These are phyloP conservation scores for Pantherophis vulpinus DNA, from an alignment of 2,797 vertebrate genomes.

Conservation along the genomic window DNA sequence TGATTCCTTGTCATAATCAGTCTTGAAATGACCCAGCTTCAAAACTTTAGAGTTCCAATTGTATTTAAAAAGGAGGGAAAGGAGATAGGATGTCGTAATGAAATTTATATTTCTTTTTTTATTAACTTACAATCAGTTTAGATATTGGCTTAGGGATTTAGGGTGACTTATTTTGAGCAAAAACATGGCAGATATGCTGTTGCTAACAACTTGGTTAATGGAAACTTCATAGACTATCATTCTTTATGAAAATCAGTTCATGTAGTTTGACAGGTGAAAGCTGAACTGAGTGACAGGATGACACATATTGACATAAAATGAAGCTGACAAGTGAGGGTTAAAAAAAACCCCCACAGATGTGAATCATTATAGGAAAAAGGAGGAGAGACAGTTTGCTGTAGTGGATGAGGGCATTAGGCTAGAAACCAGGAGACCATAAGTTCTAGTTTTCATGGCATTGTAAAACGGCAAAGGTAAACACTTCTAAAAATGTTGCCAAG, in stretches of 20 bases:
- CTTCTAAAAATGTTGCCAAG: neutral
- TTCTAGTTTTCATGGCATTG: neutral
- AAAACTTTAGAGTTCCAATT: neutral
- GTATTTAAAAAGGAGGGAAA: neutral
- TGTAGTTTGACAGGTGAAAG: slow-evolving; percentile 55
- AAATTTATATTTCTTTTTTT: neutral
- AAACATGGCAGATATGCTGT: slow-evolving; percentile 25
- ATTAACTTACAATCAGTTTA: neutral
- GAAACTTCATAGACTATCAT: slow-evolving; percentile 52
- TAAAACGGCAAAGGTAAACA: neutral
- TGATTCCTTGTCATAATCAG: neutral
- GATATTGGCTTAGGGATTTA: neutral
- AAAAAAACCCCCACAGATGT: fast-evolving
- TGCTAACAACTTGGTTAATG: slow-evolving; percentile 42
- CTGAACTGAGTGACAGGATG: slow-evolving; percentile 47
- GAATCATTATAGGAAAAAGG: slow-evolving; percentile 11
- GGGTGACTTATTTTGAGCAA: neutral
- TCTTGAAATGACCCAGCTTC: neutral
- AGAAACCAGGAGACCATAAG: neutral
- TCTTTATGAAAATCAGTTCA: slow-evolving; percentile 52
- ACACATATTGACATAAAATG: slow-evolving; percentile 52
- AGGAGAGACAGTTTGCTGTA: neutral
- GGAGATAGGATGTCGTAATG: neutral
- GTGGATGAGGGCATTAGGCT: neutral
- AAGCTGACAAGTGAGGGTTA: slow-evolving; percentile 44